Base-by-base conservation (phyloP, 2,888 invertebrate species). In the Heterodera filipjevi region DNA sequence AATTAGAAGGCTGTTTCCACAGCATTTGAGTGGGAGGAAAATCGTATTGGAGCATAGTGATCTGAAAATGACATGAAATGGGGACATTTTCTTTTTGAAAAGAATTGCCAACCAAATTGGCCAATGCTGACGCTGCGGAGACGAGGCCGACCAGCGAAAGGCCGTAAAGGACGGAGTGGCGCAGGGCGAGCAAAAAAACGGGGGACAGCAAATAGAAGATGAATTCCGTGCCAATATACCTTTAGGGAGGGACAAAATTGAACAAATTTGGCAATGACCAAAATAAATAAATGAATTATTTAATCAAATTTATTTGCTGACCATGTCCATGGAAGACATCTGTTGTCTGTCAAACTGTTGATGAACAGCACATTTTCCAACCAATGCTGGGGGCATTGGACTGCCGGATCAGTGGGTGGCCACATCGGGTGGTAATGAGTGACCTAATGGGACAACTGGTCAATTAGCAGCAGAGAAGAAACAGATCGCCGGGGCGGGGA, bases 271-370 rank as follows among this genome's bases (percentile, higher is more conserved):
- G 10, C 19, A 32, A 33, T 33, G 39, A 39, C 39, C n/a, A n/a
- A 49, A 49, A 49, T 22, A 0, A 30, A 33, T 30, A 32, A 59
- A 59, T 59, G 14, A 49, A 46, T 8, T 12, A 14, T 32, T 32
- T 30, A 66, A 70, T n/a, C 10, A 35, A 33, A 39, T 27, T 14
- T 0, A 19, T 49, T 49, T 19, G 3, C 49, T 66, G 35, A 83
- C 88, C 88, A 88, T 10, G 88, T 89, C 88, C 88, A 88, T 16
- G 87, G 87, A 87, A 88, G 86, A 77, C 88, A 88, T 64, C 87
- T 84, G 78, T 88, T 89, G 78, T 88, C 85, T 66, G 79, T 79
- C 33, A 84, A 78, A 16, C 79, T 68, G 78, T 84, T 85, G 70
- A 85, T 73, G 75, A 84, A 84, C 53, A 84, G 72, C 49, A 84